A percentile compares a stretch with the other conserved stretches of the same genome.
phyloP scores from a whole-genome alignment of 2,888 invertebrate genomes.

The Caenorhabditis zanzibari region DNA sequence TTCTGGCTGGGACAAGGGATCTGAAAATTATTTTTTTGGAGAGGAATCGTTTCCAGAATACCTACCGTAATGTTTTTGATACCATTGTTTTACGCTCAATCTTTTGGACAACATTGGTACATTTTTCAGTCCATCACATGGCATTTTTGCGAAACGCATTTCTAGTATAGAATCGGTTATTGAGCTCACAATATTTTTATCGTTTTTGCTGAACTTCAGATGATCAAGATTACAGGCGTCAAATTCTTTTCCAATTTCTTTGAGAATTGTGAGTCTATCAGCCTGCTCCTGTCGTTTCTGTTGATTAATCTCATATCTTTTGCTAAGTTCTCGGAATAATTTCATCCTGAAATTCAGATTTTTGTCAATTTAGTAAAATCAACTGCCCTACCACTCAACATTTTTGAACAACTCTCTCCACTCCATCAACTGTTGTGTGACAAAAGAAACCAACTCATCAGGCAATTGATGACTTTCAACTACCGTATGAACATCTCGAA shows the following conservation, averaged over 20 bases:
- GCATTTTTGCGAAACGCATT: background rate
- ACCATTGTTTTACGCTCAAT: conserved; percentile 39
- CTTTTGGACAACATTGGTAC: conserved; percentile 43
- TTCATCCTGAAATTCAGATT: conserved; percentile 35
- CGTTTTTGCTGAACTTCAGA: background rate
- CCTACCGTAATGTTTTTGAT: conserved; percentile 36
- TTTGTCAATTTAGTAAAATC: background rate
- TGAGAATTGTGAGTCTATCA: conserved; percentile 8
- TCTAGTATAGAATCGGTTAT: conserved; percentile 5
- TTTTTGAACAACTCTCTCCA: conserved; percentile 53
- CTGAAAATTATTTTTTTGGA: background rate
- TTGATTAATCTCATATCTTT: conserved; percentile 15
- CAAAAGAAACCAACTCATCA: conserved; percentile 34
- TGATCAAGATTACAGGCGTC: conserved; percentile 23
- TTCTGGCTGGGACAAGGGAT: conserved; percentile 6
- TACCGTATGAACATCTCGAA: conserved; percentile 30
- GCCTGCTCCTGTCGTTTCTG: conserved; percentile 3
- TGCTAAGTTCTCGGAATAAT: conserved; percentile 15
- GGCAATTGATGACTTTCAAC: conserved; percentile 27
- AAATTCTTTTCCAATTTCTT: conserved; percentile 12
- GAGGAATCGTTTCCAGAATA: background rate
- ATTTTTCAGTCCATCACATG: conserved; percentile 19
- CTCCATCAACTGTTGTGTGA: conserved; percentile 48
- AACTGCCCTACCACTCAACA: conserved; percentile 33
- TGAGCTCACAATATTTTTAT: background rate